Conservation (phyloP, 2,797 vertebrate genomes). For the Clarias pachynema region DNA sequence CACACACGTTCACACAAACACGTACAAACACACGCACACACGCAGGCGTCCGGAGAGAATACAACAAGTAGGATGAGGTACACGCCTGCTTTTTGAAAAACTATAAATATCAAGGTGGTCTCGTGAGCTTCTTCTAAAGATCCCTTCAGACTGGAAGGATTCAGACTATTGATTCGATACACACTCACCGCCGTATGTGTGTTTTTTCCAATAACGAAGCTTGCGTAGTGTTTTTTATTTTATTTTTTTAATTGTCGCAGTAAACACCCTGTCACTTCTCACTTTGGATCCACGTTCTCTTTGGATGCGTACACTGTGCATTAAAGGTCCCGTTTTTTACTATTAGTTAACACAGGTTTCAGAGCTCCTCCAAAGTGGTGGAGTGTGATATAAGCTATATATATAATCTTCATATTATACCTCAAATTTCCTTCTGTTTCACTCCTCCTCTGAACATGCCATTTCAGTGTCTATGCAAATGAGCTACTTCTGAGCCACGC, state of each 20-base stretch:
- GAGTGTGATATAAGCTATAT: too few relatives aligned
- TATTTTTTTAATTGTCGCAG: neutral
- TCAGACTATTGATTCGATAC: constrained; percentile 23
- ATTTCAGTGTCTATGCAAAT: too few relatives aligned
- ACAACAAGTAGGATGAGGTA: neutral
- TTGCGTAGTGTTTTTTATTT: neutral
- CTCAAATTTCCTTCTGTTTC: too few relatives aligned
- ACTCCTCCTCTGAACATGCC: too few relatives aligned
- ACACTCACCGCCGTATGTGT: neutral
- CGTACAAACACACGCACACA: constrained; percentile 1
- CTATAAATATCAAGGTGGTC: constrained; percentile 8
- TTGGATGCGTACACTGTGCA: neutral
- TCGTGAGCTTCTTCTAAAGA: constrained; percentile 20
- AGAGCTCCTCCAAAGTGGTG: too few relatives aligned
- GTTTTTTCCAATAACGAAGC: neutral
- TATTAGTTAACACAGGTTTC: too few relatives aligned
- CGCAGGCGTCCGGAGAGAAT: neutral
- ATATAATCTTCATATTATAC: too few relatives aligned
- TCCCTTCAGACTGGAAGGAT: constrained; percentile 11
- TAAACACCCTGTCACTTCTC: neutral
- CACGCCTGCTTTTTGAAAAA: constrained; percentile 31
- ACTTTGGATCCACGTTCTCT: neutral
- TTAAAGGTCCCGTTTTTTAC: too few relatives aligned
- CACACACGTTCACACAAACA: constrained; percentile 62
- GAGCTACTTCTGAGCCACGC: too few relatives aligned